phyloP scores from a whole-genome alignment of 2,113 vertebrate species.

The Catharus bicknelli region DNA sequence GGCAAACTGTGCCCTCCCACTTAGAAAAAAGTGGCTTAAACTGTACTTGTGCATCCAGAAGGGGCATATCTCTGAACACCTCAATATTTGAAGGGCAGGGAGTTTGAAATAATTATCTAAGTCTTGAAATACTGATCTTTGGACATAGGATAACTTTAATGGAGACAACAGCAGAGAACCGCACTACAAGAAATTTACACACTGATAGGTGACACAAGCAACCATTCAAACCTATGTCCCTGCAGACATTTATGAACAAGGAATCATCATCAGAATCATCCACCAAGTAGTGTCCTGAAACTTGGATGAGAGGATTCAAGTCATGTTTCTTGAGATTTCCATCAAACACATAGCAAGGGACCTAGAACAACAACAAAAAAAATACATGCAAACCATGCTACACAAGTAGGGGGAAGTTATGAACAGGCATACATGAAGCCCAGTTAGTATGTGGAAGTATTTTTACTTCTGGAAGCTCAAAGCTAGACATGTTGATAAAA shows the following conservation, averaged over 20 bases:
- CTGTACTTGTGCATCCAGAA: not conserved
- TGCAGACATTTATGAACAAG: conserved; percentile 93
- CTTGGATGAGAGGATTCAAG: conserved; percentile 88
- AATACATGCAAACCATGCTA: not conserved
- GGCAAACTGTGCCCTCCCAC: not conserved
- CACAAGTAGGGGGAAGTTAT: not conserved
- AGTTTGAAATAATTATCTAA: not conserved
- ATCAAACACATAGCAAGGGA: conserved; percentile 91
- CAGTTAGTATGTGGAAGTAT: not conserved
- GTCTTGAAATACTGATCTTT: not conserved
- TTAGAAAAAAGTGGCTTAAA: not conserved
- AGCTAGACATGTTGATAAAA: not conserved
- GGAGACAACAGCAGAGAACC: not conserved
- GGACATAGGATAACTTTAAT: not conserved
- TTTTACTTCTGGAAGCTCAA: not conserved
- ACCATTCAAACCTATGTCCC: conserved; percentile 82
- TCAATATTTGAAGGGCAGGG: not conserved
- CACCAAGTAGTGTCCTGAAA: conserved; percentile 84
- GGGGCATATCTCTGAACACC: not conserved
- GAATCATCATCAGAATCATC: conserved; percentile 85
- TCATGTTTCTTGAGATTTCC: conserved; percentile 85
- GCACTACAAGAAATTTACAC: not conserved
- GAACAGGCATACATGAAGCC: not conserved
- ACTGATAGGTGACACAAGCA: not conserved
- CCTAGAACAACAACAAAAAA: conserved; percentile 70